Percentiles rank a stretch among this genome's conserved stretches.
Conservation (phyloP, 2,888 invertebrate species). For the Ptycholaimellus sp. region DNA sequence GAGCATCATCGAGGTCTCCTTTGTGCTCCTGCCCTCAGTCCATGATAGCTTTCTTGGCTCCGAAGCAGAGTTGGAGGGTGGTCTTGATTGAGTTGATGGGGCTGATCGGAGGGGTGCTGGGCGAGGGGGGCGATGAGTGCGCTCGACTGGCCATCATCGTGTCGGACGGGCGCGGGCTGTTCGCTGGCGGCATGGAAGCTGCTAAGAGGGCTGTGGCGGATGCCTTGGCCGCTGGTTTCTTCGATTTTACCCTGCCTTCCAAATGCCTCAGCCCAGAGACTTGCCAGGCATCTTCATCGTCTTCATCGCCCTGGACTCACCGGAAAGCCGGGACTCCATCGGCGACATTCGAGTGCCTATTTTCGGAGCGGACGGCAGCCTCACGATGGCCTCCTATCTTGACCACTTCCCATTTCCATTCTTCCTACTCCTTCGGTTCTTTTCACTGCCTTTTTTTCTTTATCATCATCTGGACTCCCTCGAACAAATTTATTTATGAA, state of each 20-base stretch:
- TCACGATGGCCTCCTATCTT: slow-evolving; percentile 52
- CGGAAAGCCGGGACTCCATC: slow-evolving; percentile 69
- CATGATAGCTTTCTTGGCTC: background rate
- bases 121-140: slow-evolving; percentile 6
- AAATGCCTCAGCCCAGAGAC: slow-evolving; percentile 9
- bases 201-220: no score
- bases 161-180: slow-evolving; percentile 79
- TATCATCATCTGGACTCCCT: no score
- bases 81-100: background rate
- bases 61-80: slow-evolving; percentile 1
- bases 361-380: slow-evolving; percentile 37
- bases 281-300: slow-evolving; percentile 56
- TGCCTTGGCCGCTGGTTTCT: no score
- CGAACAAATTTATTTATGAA: no score
- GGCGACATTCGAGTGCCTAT: slow-evolving; percentile 59
- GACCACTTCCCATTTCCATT: slow-evolving; percentile 92
- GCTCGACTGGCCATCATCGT: slow-evolving; percentile 69
- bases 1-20: no score
- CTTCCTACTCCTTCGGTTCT: slow-evolving; percentile 56
- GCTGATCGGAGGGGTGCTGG: background rate
- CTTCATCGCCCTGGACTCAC: slow-evolving; percentile 83
- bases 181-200: slow-evolving; percentile 55
- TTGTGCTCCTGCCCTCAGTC: no score
- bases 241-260: no score
- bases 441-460: no score